These are phyloP conservation scores for Gobiocypris rarus DNA, from an alignment of 2,113 vertebrate species.

Conservation along the genomic window DNA sequence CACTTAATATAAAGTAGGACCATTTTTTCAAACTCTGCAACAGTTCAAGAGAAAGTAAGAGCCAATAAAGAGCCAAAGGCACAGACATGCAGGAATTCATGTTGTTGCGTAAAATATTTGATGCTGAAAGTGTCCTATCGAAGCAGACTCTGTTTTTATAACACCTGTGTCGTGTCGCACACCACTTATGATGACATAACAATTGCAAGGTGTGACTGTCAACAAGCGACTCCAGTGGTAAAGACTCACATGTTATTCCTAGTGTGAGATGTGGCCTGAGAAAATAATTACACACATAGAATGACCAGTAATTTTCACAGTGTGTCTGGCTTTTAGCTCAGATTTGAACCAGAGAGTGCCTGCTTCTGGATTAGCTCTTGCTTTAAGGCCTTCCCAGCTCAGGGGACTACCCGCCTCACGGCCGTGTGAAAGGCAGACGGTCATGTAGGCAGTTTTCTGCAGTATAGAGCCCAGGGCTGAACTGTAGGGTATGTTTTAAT, in stretches of 20 bases:
- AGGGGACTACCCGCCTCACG: constrained; percentile 29
- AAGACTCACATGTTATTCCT: background rate
- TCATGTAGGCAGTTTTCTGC: constrained; percentile 23
- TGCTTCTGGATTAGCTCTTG: constrained; percentile 22
- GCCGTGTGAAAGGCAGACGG: background rate
- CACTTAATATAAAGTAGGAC: too few species aligned
- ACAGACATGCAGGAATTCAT: background rate
- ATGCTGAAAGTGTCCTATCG: background rate
- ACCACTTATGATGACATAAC: constrained; percentile 6
- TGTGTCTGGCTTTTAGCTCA: background rate
- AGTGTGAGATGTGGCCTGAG: background rate
- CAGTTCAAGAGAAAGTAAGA: background rate
- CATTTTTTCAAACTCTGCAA: background rate
- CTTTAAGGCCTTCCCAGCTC: constrained; percentile 21
- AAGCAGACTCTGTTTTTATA: constrained; percentile 18
- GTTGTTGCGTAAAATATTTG: background rate
- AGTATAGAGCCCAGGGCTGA: constrained; percentile 53
- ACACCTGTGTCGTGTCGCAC: background rate
- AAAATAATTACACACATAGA: constrained; percentile 22
- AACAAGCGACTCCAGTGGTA: background rate
- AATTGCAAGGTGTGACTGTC: background rate
- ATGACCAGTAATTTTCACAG: constrained; percentile 17
- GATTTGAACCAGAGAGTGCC: background rate
- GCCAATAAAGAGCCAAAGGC: background rate
- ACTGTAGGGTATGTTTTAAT: constrained; percentile 60